Percentiles rank a stretch among this genome's conserved stretches.
Conservation (phyloP, 2,113 vertebrate genomes). For the Rhea americana region DNA sequence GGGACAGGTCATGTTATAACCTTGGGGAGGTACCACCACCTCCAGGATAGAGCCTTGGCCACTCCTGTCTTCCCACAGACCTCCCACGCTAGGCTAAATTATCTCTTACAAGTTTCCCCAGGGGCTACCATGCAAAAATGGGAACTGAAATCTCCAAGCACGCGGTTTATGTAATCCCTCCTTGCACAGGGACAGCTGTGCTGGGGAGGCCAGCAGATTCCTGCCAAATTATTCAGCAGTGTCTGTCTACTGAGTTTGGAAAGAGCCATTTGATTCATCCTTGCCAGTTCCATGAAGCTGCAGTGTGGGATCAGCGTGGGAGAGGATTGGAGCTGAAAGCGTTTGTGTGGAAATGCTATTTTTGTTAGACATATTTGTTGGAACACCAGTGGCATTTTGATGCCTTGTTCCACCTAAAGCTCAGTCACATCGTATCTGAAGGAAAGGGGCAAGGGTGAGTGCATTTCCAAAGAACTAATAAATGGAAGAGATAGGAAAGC, state of each 20-base stretch:
- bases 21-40: background rate
- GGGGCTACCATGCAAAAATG: background rate
- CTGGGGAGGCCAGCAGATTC: slow-evolving; percentile 9
- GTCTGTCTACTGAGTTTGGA: slow-evolving; percentile 27
- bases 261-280: slow-evolving; percentile 7
- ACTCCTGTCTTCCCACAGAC: accelerated
- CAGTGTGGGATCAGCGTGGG: background rate
- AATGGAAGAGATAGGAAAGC: background rate
- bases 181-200: slow-evolving; percentile 46
- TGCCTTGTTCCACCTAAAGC: slow-evolving; percentile 4
- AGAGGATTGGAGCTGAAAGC: background rate
- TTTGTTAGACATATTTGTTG: background rate
- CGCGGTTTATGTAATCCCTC: background rate
- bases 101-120: background rate
- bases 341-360: background rate
- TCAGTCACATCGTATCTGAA: background rate
- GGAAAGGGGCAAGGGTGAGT: background rate
- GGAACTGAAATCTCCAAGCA: background rate
- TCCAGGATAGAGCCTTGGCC: background rate
- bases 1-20: background rate
- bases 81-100: background rate
- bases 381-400: background rate
- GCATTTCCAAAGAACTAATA: background rate
- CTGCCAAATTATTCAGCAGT: slow-evolving; percentile 52
- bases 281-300: background rate